These are phyloP conservation scores for Sminthurides aquaticus DNA, from an alignment of 2,888 invertebrate genomes.

Conservation along the genomic window DNA sequence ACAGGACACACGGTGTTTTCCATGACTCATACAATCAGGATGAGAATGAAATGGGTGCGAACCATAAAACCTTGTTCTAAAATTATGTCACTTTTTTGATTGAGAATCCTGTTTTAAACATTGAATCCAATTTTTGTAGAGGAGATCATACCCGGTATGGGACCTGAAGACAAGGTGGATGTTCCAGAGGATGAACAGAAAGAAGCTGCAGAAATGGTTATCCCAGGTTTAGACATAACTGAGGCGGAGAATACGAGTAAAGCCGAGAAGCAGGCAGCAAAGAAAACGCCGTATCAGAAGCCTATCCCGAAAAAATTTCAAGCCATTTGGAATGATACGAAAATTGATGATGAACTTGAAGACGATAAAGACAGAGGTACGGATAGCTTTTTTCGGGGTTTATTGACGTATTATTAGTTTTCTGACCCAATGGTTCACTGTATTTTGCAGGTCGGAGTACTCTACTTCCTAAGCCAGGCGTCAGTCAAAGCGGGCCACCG, in stretches of 20 bases:
- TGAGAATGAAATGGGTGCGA: conserved; percentile 61
- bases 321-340: conserved; percentile 78
- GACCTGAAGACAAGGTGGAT: conserved; percentile 89
- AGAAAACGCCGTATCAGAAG: conserved; percentile 80
- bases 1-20: conserved; percentile 54
- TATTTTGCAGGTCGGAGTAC: conserved; percentile 31
- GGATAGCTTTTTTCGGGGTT: not conserved
- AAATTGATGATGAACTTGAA: conserved; percentile 38
- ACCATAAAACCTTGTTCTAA: no score
- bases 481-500: not conserved
- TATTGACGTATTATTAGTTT: conserved; percentile 5
- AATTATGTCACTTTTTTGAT: no score
- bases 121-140: conserved; percentile 48
- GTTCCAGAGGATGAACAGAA: conserved; percentile 43
- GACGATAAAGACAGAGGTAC: conserved; percentile 38
- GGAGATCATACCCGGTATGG: conserved; percentile 92
- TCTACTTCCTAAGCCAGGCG: conserved; percentile 33
- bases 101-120: no score
- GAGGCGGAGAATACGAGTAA: conserved; percentile 40
- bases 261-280: conserved; percentile 40
- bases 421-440: not conserved
- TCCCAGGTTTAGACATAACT: conserved; percentile 74
- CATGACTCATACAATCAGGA: conserved; percentile 52
- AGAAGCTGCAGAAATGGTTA: conserved; percentile 49
- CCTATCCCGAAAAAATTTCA: conserved; percentile 94